These are phyloP conservation scores for Lichenostomus cassidix DNA, from an alignment of 2,113 vertebrate genomes.

Conservation along the genomic window DNA sequence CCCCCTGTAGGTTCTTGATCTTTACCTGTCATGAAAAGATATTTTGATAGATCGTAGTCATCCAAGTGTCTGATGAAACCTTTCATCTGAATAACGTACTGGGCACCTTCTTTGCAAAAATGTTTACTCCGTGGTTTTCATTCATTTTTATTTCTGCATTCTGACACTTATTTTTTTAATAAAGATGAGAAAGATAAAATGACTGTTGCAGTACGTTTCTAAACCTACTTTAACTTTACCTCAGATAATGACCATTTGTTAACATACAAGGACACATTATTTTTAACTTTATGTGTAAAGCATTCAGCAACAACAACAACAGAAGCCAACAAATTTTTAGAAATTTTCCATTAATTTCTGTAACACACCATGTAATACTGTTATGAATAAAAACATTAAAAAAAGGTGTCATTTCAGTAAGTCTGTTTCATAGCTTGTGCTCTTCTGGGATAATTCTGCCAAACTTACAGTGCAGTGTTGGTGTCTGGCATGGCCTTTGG, in stretches of 20 bases:
- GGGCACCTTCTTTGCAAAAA: constrained; percentile 80
- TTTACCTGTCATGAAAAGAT: constrained; percentile 61
- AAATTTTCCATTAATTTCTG: constrained; percentile 92
- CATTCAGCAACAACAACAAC: constrained; percentile 77
- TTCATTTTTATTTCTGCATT: constrained; percentile 79
- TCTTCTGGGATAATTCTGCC: not conserved
- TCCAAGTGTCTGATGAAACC: constrained; percentile 71
- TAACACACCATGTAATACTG: constrained; percentile 96
- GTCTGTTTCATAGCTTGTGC: constrained; percentile 5
- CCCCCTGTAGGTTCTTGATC: constrained; percentile 53
- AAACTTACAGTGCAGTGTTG: not conserved
- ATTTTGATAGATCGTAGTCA: constrained; percentile 75
- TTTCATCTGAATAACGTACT: constrained; percentile 70
- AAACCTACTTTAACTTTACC: constrained; percentile 97
- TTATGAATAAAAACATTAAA: constrained; percentile 95
- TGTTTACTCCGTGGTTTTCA: constrained; percentile 79
- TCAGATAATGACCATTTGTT: constrained; percentile 95
- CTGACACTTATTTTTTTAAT: constrained; percentile 84
- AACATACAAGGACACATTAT: constrained; percentile 90
- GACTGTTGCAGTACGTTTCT: constrained; percentile 93
- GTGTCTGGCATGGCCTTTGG: not conserved
- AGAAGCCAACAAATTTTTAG: constrained; percentile 84
- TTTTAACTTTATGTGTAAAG: constrained; percentile 94
- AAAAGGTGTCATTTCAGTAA: constrained; percentile 62
- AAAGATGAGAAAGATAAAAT: constrained; percentile 84